A percentile compares a stretch with the other conserved stretches of the same genome.
These are phyloP conservation scores for Cryptomyrus ogoouensis DNA, from an alignment of 2,113 vertebrate genomes.

Conservation along the genomic window DNA sequence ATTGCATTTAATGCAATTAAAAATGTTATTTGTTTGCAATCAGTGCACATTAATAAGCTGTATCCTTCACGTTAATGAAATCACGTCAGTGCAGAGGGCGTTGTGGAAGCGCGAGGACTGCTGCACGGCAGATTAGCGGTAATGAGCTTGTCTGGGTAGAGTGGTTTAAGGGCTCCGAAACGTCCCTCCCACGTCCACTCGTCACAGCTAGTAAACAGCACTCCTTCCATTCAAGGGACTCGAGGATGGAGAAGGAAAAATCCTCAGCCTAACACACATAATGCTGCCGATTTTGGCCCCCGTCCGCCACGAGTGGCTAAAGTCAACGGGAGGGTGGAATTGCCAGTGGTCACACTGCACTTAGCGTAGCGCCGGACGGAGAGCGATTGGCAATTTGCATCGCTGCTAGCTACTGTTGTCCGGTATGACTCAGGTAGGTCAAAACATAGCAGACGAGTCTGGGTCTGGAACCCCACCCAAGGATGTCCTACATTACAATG, in stretches of 20 bases:
- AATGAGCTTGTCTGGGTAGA: conserved; percentile 10
- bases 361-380: not conserved
- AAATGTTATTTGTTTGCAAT: conserved; percentile 4
- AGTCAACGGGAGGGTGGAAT: not conserved
- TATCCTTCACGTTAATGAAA: conserved; percentile 14
- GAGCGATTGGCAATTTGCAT: not conserved
- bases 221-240: not conserved
- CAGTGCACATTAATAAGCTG: not conserved
- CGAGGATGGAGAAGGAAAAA: not conserved
- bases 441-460: not conserved
- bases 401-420: not conserved
- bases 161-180: not conserved
- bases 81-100: not conserved
- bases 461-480: not conserved
- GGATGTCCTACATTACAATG: not conserved
- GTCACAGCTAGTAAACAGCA: not conserved
- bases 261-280: not conserved
- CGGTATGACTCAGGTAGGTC: not conserved
- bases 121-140: not conserved
- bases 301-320: not conserved
- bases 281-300: not conserved
- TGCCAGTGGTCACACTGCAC: not conserved
- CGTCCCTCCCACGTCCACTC: not conserved
- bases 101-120: not conserved
- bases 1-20: conserved; percentile 8